Evolutionary conservation across 1,140 invertebrate species (phyloP).

Genomic region (Pogonognathellus flavescens): DNA sequence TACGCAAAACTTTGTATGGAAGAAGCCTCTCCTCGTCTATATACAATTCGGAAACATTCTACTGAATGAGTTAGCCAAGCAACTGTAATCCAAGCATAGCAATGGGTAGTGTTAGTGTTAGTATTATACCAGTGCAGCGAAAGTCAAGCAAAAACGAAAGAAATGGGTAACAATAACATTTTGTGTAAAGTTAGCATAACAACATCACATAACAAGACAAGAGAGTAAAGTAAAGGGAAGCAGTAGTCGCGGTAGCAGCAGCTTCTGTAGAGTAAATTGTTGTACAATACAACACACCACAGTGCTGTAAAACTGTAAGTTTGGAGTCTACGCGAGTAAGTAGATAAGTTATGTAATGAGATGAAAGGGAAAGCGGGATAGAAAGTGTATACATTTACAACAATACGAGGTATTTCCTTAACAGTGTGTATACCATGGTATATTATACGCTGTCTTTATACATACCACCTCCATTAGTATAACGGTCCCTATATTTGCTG

Average conservation of each 20-base stretch:
- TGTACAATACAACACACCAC: background rate
- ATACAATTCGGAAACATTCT: slow-evolving; percentile 1
- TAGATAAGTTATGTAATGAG: slow-evolving; percentile 15
- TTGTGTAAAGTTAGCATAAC: slow-evolving; percentile 24
- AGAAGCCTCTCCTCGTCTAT: background rate
- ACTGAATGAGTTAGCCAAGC: slow-evolving; percentile 6
- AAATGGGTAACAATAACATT: slow-evolving; percentile 30
- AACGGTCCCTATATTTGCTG: too few relatives aligned
- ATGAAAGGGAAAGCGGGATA: background rate
- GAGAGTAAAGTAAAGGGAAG: slow-evolving; percentile 14
- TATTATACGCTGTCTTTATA: too few relatives aligned
- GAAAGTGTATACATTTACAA: too few relatives aligned
- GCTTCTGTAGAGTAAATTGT: background rate
- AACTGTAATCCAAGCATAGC: background rate
- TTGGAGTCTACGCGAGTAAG: background rate
- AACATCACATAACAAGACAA: slow-evolving; percentile 3
- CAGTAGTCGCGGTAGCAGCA: background rate
- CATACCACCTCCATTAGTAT: too few relatives aligned
- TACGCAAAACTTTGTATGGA: slow-evolving; percentile 1
- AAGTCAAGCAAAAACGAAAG: slow-evolving; percentile 12
- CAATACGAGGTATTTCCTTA: too few relatives aligned
- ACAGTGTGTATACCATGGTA: too few relatives aligned
- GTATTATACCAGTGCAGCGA: background rate
- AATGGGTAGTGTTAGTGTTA: background rate
- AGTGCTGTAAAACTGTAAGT: slow-evolving; percentile 29